Evolutionary conservation across 2,888 invertebrate species (phyloP), one percentile per base, ranked within the genome.

Genomic region (Heteromyza rotundicornis): DNA sequence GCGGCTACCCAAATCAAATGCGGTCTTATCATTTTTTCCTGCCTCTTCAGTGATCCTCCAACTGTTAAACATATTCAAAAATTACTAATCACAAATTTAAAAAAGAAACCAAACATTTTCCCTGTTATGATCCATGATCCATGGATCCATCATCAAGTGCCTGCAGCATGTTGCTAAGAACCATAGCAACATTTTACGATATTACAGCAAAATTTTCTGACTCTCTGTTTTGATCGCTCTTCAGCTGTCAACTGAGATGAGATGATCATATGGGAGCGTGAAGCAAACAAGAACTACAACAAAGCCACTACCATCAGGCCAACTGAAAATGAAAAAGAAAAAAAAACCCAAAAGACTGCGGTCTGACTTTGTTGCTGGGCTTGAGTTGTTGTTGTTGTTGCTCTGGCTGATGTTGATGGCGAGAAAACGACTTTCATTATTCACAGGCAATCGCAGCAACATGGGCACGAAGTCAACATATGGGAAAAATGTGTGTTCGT

Each of bases 401-500:
- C 27, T 5, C 40, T 7, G 12, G 40, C 14, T 24, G 5, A 14
- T 22, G 24, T 24, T 51, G 24, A 7, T 14, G 40, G 40, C 40
- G 40, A 40, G 40, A 32, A 59, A 64, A 64, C 62, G 53, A 64
- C 62, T 64, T 68, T 68, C 57, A 63, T 69, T 65, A 64, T 63
- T 64, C 59, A 65, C 61, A 54, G 35, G 14, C 49, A 20, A 19
- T n/a, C 3, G 2, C 19, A 49, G 20, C 49, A 49, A 49, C 40
- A 40, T n/a, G 10, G 40, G 19, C 58, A 60, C 61, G 60, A 53
- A 62, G 61, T 60, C 62, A 64, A 63, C 66, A 64, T 66, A 67
- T 64, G 63, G 67, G 64, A 63, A 65, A 65, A 68, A 64, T 64
- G 63, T 61, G 62, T 68, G n/a, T 68, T 66, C 62, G 63, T 64